A percentile compares a stretch with the other conserved stretches of the same genome.
phyloP scores from a whole-genome alignment of 2,113 vertebrate genomes.

The Nanger granti region DNA sequence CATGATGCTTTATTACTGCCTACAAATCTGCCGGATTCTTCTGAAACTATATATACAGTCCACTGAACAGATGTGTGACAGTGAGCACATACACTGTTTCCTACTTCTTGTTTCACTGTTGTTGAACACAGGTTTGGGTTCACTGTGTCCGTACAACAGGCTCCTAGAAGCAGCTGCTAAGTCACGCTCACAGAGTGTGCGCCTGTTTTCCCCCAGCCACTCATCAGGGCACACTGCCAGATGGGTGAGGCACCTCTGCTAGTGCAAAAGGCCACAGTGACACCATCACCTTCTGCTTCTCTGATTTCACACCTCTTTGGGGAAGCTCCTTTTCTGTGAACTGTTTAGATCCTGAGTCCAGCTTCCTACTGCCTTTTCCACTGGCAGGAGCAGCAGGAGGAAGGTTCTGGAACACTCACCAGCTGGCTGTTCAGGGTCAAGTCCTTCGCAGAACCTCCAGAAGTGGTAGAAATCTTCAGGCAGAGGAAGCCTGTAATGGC shows the following conservation, averaged over 20 bases:
- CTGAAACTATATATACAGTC: background rate
- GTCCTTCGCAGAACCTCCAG: constrained; percentile 91
- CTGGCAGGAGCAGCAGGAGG: background rate
- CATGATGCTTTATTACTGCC: background rate
- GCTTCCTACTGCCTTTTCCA: background rate
- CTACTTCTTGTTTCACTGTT: background rate
- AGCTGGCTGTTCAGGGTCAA: constrained; percentile 84
- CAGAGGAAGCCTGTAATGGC: constrained; percentile 84
- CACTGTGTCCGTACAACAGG: background rate
- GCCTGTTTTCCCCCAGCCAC: background rate
- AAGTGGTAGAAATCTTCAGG: constrained; percentile 95
- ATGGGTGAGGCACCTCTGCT: background rate
- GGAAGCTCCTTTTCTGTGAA: background rate
- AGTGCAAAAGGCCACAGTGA: background rate
- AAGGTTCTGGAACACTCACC: constrained; percentile 76
- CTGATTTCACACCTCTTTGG: background rate
- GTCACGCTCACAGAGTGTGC: background rate
- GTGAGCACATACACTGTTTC: background rate
- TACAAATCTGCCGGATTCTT: background rate
- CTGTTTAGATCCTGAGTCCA: background rate
- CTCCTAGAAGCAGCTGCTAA: background rate
- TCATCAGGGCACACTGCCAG: background rate
- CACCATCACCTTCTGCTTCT: background rate
- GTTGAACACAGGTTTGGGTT: background rate
- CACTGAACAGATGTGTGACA: background rate